phyloP scores from a whole-genome alignment of 2,888 invertebrate species.

The Corythucha ciliata region DNA sequence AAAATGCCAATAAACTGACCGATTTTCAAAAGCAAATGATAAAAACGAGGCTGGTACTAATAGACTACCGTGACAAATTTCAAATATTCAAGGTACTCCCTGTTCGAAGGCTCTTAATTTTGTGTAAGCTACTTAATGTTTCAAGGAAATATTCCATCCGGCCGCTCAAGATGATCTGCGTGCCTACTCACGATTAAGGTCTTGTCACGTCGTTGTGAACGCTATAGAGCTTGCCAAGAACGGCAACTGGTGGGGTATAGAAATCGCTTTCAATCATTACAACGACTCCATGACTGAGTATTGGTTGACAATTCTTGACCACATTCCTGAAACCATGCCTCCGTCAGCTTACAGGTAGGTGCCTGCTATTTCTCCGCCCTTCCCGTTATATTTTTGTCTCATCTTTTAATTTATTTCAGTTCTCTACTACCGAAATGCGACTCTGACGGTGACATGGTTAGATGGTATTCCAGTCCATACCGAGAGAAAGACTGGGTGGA shows the following conservation, averaged over 20 bases:
- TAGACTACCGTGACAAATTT: slow-evolving; percentile 61
- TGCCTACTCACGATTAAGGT: no score
- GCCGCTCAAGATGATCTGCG: no score
- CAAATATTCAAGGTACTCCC: slow-evolving; percentile 61
- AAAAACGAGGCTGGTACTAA: slow-evolving; percentile 54
- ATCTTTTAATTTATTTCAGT: slow-evolving; percentile 22
- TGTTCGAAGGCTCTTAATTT: no score
- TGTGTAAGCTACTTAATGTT: no score
- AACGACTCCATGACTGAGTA: slow-evolving; percentile 49
- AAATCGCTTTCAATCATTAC: slow-evolving; percentile 59
- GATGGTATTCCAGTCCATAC: slow-evolving; percentile 36
- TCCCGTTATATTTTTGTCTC: slow-evolving; percentile 4
- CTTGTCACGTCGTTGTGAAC: no score
- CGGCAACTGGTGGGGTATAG: slow-evolving; percentile 55
- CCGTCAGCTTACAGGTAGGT: slow-evolving; percentile 55
- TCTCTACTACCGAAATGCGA: slow-evolving; percentile 30
- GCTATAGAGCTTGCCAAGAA: slow-evolving; percentile 60
- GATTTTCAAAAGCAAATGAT: slow-evolving; percentile 58
- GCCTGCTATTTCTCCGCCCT: slow-evolving; percentile 3
- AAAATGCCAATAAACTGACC: slow-evolving; percentile 48
- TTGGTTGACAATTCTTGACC: slow-evolving; percentile 54
- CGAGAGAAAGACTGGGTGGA: slow-evolving; percentile 50
- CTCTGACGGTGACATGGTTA: slow-evolving; percentile 25
- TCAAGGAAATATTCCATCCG: no score
- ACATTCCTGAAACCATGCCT: slow-evolving; percentile 61